phyloP scores from a whole-genome alignment of 1,140 invertebrate species.

The Panagrolaimus sp. region DNA sequence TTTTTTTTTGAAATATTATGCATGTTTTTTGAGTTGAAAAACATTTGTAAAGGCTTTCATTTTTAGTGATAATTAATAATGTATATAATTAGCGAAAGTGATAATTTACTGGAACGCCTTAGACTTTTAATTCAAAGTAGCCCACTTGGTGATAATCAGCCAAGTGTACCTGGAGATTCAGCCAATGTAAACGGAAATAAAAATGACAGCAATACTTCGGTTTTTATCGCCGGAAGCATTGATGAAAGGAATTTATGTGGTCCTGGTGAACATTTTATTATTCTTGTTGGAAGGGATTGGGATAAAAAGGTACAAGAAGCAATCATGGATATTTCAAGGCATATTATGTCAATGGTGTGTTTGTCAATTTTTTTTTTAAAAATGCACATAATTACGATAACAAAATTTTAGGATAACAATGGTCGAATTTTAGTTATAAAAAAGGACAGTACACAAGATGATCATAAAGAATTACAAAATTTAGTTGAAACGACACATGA shows the following conservation, averaged over 20 bases:
- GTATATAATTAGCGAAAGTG: constrained; percentile 36
- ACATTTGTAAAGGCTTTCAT: too few relatives aligned
- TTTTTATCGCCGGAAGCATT: constrained; percentile 7
- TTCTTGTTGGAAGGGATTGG: constrained; percentile 34
- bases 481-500: background rate
- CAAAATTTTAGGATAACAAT: constrained; percentile 59
- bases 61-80: constrained; percentile 10
- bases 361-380: too few relatives aligned
- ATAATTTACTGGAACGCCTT: constrained; percentile 42
- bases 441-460: constrained; percentile 23
- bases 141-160: background rate
- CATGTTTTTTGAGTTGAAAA: too few relatives aligned
- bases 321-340: constrained; percentile 16
- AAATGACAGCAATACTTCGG: background rate
- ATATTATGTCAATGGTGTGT: constrained; percentile 19
- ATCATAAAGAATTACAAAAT: constrained; percentile 10
- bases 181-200: background rate
- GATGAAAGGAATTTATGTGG: constrained; percentile 19
- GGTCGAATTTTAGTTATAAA: constrained; percentile 34
- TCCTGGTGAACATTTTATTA: constrained; percentile 15
- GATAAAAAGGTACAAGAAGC: constrained; percentile 23
- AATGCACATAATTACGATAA: background rate
- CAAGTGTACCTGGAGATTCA: constrained; percentile 5
- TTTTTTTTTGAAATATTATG: too few relatives aligned
- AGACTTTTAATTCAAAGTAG: constrained; percentile 29